These are phyloP conservation scores for Xiphophorus couchianus DNA, from an alignment of 2,113 vertebrate genomes.

Conservation along the genomic window DNA sequence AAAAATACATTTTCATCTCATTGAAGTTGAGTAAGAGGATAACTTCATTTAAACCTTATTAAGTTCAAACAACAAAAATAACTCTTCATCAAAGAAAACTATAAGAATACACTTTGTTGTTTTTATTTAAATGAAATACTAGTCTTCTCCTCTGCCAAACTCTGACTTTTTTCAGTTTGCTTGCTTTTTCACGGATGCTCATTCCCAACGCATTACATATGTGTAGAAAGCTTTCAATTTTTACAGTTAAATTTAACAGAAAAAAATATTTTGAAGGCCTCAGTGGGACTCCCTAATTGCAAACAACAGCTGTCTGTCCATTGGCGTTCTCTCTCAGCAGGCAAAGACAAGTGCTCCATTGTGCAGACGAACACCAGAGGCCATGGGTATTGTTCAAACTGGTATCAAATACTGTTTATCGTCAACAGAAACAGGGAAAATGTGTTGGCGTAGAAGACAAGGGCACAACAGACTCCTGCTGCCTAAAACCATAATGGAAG, in stretches of 20 bases:
- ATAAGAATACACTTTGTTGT: neutral
- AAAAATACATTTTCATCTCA: no score
- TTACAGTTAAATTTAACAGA: constrained; percentile 8
- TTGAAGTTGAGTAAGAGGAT: no score
- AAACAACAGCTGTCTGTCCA: constrained; percentile 51
- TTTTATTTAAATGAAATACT: neutral
- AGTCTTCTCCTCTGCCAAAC: neutral
- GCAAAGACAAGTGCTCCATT: constrained; percentile 54
- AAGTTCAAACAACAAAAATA: neutral
- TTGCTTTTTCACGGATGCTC: neutral
- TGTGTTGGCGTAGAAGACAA: constrained; percentile 23
- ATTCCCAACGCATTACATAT: neutral
- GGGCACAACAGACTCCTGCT: constrained; percentile 15
- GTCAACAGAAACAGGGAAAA: constrained; percentile 11
- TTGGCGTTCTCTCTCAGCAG: constrained; percentile 53
- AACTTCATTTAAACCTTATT: neutral
- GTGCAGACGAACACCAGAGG: constrained; percentile 17
- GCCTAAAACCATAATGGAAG: neutral
- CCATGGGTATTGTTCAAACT: neutral
- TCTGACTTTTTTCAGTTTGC: constrained; percentile 1
- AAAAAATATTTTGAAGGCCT: neutral
- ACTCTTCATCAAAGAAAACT: neutral
- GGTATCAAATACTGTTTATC: constrained; percentile 19
- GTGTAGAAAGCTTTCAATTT: neutral
- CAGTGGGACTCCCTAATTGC: constrained; percentile 50